Evolutionary conservation across 2,113 vertebrate species (phyloP), one percentile per base, ranked within the genome.

Genomic region (Rhea pennata): DNA sequence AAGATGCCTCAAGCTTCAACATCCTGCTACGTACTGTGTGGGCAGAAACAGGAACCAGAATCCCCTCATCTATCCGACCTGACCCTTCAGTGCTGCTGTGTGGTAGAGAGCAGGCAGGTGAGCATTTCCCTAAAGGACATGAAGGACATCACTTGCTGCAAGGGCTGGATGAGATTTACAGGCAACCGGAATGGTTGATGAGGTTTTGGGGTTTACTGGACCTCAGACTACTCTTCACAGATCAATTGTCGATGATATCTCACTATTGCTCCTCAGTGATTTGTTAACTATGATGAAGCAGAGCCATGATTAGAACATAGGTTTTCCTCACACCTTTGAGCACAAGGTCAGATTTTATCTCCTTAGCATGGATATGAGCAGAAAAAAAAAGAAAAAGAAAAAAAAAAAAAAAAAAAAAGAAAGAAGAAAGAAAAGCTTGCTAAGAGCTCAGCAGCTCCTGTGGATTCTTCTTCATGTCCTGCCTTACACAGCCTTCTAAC

Each of bases 351-450:
- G 36, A 64, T 87, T 91, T 91, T 50, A 46, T 42, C 36, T 86
- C 54, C 19, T 50, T 42, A 50, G 1, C 24, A 74, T n/a, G 9
- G 4, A 40, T 0, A 73, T 19, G 4, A 3, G 1, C 54, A 46
- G 19, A 26, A 56, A 76, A 58, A n/a, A 29, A 61, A 46, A 5
- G 59, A 36, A 6, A 36, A 36, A 36, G 36, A 36, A 36, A 75
- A 54, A 39, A 27, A 53, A 51, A 5, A 61, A 76, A 48, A 39
- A 29, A 59, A 29, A 56, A 71, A 58, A n/a, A 29, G 54, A 46
- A 5, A 64, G 26, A 56, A 58, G 33, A 29, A 61, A 46, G 5
- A 64, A 51, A 5, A 39, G 12, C 80, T 83, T 48, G 53, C 36
- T 42, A 54, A 54, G 64, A 89, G 11, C 5, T 46, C 42, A 39